A percentile compares a stretch with the other conserved stretches of the same genome.
Conservation (phyloP, 2,797 vertebrate genomes). For the Crocidura indochinensis region DNA sequence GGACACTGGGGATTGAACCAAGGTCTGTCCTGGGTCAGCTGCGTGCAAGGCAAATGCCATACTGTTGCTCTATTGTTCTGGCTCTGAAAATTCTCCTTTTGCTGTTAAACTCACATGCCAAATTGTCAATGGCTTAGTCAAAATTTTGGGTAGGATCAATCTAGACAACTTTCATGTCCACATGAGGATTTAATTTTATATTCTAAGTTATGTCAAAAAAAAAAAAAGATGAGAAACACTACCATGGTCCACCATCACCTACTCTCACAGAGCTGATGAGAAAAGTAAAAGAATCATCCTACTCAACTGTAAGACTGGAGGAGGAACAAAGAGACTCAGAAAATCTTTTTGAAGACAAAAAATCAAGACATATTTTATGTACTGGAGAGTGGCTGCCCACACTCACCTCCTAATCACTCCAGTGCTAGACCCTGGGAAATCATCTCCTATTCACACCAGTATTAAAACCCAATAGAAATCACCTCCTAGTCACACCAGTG, state of each 20-base stretch:
- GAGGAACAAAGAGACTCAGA: constrained; percentile 12
- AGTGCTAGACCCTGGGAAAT: neutral
- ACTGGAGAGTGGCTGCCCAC: neutral
- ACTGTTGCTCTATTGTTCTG: too few species aligned
- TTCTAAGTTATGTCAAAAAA: constrained; percentile 67
- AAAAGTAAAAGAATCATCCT: constrained; percentile 1
- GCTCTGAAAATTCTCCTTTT: neutral
- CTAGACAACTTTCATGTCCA: constrained; percentile 49
- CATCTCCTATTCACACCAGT: too few species aligned
- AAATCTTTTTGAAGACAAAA: constrained; percentile 34
- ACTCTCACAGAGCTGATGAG: constrained; percentile 12
- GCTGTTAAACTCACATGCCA: neutral
- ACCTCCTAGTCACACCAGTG: too few species aligned
- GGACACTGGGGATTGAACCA: too few species aligned
- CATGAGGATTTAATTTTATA: neutral
- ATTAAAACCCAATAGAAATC: neutral
- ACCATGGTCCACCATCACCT: constrained; percentile 4
- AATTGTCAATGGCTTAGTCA: neutral
- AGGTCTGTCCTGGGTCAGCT: too few species aligned
- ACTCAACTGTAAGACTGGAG: constrained; percentile 12
- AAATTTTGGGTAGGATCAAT: constrained; percentile 22
- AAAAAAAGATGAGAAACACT: constrained; percentile 27
- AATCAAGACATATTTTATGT: constrained; percentile 6
- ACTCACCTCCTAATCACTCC: neutral
- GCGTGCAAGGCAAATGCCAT: too few species aligned